phyloP scores from a whole-genome alignment of 2,797 vertebrate species.

The Neostethus bicornis region DNA sequence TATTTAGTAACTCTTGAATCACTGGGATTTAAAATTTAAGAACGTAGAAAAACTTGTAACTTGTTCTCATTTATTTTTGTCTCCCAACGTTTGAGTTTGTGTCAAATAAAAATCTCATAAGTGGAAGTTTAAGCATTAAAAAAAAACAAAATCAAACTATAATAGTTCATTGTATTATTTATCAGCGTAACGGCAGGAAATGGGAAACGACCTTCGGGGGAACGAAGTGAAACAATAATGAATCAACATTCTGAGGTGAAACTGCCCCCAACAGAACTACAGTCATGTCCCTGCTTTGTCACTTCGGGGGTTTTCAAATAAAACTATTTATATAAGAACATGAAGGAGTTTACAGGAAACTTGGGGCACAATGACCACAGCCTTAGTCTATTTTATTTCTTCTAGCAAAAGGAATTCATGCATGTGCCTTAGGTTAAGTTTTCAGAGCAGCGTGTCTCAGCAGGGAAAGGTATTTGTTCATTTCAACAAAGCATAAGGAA shows the following conservation, averaged over 20 bases:
- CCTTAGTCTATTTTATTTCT: conserved; percentile 17
- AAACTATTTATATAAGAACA: conserved; percentile 37
- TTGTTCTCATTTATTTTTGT: no score
- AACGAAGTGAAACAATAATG: conserved; percentile 35
- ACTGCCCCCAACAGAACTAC: conserved; percentile 23
- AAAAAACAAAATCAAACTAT: neutral
- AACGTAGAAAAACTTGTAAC: no score
- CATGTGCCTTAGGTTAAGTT: conserved; percentile 1
- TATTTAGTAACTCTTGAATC: no score
- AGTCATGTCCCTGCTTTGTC: conserved; percentile 46
- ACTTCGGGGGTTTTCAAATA: conserved; percentile 38
- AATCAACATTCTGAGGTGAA: conserved; percentile 17
- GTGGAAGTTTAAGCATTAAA: neutral
- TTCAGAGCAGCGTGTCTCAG: conserved; percentile 1
- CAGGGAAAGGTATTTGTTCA: neutral
- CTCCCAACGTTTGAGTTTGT: no score
- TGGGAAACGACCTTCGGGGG: conserved; percentile 10
- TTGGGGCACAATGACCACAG: conserved; percentile 56
- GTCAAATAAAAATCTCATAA: no score
- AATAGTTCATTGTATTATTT: neutral
- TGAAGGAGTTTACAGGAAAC: conserved; percentile 68
- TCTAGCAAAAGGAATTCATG: conserved; percentile 2
- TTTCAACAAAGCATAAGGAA: no score
- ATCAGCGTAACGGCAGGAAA: conserved; percentile 14
- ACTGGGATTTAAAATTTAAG: no score